These are phyloP conservation scores for Opisthocomus hoazin DNA, from an alignment of 2,113 vertebrate genomes.

Conservation along the genomic window DNA sequence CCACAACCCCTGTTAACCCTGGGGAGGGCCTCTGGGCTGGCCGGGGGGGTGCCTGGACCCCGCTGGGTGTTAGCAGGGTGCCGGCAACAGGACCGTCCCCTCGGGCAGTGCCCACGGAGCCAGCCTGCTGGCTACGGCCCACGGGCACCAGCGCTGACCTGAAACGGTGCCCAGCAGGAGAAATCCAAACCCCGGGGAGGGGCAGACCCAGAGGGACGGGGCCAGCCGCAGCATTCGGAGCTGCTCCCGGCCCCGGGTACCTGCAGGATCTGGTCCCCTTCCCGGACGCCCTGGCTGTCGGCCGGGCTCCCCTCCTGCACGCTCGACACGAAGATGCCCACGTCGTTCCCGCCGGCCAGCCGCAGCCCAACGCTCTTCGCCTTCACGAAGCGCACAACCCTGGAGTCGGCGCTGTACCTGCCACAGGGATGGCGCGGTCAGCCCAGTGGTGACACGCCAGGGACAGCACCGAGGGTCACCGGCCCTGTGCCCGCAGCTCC, in stretches of 20 bases:
- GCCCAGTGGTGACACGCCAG: rapidly evolving
- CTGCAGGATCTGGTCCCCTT: conserved; percentile 95
- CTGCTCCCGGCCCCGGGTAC: conserved; percentile 27
- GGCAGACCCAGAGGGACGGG: background rate
- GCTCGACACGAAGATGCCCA: conserved; percentile 91
- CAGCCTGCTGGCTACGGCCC: rapidly evolving
- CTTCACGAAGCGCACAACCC: conserved; percentile 79
- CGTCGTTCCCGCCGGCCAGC: conserved; percentile 89
- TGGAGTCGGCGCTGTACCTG: conserved; percentile 83
- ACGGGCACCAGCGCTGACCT: background rate
- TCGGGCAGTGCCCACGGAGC: background rate
- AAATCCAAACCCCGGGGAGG: background rate
- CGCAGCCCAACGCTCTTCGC: conserved; percentile 83
- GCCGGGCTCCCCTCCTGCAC: conserved; percentile 90
- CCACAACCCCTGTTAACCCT: background rate
- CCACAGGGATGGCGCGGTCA: rapidly evolving
- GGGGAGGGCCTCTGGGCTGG: background rate
- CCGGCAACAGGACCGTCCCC: background rate
- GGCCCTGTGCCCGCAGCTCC: background rate
- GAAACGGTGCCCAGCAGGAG: background rate
- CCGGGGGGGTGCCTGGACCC: background rate
- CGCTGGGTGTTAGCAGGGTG: background rate
- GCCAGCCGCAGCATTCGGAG: background rate
- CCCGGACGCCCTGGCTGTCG: conserved; percentile 77
- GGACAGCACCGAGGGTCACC: background rate